These are phyloP conservation scores for Hyperoodon ampullatus DNA, from an alignment of 2,113 vertebrate genomes.

Conservation along the genomic window DNA sequence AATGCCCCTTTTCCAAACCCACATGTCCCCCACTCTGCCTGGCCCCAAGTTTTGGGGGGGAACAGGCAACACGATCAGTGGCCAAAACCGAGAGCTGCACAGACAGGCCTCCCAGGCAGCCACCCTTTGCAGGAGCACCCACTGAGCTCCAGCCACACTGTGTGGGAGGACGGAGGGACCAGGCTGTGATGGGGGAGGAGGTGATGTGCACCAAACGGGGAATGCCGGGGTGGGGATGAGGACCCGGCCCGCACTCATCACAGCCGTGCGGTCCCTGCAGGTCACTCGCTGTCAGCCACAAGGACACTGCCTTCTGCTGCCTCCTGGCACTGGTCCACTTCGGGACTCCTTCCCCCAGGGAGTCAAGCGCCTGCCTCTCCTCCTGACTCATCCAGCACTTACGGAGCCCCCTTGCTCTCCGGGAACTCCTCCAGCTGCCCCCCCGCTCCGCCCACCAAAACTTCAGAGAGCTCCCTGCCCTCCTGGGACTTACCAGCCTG, in stretches of 20 bases:
- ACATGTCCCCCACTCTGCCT: neutral
- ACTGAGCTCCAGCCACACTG: too few species aligned
- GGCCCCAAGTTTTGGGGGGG: too few species aligned
- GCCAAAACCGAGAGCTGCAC: neutral
- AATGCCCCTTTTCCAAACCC: neutral
- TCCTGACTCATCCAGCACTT: fast-evolving
- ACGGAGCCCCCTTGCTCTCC: neutral
- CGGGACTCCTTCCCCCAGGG: neutral
- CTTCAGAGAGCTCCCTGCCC: fast-evolving
- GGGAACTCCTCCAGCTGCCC: neutral
- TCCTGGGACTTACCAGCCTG: neutral
- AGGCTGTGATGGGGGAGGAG: neutral
- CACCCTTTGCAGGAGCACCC: neutral
- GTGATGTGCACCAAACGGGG: neutral
- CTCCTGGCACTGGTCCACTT: neutral
- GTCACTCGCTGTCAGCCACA: neutral
- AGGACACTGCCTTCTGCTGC: neutral
- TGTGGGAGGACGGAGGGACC: neutral
- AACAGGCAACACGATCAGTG: neutral
- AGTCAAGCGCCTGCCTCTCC: neutral
- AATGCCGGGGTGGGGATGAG: neutral
- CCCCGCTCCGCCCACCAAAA: neutral
- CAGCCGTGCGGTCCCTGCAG: neutral
- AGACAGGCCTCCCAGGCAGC: neutral
- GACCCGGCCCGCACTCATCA: neutral